Conservation (phyloP, 2,797 vertebrate species). For the Nothura maculosa region DNA sequence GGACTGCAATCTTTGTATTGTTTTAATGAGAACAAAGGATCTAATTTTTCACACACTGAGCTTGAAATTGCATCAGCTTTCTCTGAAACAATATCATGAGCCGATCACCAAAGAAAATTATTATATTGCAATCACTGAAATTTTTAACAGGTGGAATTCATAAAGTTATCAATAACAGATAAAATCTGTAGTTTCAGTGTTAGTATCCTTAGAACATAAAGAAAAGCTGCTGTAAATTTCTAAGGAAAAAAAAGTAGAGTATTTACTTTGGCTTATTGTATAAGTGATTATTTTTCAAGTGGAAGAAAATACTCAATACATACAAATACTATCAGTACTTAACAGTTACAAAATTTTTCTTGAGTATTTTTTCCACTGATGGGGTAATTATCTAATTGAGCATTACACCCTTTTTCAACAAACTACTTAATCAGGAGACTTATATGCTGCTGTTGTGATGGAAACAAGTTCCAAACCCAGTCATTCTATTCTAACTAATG, state of each 20-base stretch:
- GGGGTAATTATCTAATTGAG: background rate
- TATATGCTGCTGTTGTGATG: background rate
- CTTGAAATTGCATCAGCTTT: conserved; percentile 41
- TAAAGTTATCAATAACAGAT: background rate
- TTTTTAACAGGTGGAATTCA: conserved; percentile 48
- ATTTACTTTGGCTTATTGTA: background rate
- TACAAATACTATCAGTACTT: too few species aligned
- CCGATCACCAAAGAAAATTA: conserved; percentile 33
- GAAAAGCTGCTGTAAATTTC: background rate
- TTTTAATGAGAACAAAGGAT: conserved; percentile 52
- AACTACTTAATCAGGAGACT: background rate
- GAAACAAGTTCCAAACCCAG: background rate
- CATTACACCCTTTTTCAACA: background rate
- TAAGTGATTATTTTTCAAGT: background rate
- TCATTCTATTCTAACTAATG: background rate
- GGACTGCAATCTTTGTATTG: conserved; percentile 26
- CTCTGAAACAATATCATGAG: conserved; percentile 21
- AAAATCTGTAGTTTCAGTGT: background rate
- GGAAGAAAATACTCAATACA: background rate
- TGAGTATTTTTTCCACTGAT: background rate
- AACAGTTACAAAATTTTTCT: too few species aligned
- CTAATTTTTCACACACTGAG: conserved; percentile 51
- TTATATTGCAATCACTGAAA: conserved; percentile 3
- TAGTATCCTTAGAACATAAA: background rate
- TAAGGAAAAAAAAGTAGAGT: background rate